Evolutionary conservation across 2,888 invertebrate genomes (phyloP).

Genomic region (Drosophila algonquin): DNA sequence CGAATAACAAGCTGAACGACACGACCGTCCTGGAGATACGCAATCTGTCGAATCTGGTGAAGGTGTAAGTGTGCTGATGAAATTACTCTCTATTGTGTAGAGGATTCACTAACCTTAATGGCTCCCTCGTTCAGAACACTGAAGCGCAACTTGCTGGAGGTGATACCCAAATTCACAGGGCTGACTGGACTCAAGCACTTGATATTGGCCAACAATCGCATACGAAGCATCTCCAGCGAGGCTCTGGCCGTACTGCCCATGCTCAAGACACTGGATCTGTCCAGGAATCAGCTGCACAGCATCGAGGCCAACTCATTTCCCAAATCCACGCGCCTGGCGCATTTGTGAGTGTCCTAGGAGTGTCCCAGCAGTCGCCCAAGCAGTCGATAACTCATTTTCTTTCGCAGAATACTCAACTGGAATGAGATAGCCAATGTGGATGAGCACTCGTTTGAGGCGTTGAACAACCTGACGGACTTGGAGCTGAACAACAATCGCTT

Average conservation of each 20-base stretch:
- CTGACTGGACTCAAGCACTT: constrained; percentile 89
- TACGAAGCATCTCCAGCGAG: constrained; percentile 91
- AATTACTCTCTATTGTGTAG: not conserved
- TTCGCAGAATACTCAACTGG: constrained; percentile 87
- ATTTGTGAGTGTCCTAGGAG: constrained; percentile 71
- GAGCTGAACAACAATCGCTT: constrained; percentile 92
- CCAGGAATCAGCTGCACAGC: constrained; percentile 84
- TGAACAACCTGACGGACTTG: constrained; percentile 89
- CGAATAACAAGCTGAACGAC: constrained; percentile 85
- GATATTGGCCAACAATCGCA: constrained; percentile 92
- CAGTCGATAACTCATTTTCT: constrained; percentile 1
- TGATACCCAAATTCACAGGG: constrained; percentile 92
- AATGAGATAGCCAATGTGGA: constrained; percentile 90
- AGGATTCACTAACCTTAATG: constrained; percentile 15
- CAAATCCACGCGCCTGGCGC: constrained; percentile 67
- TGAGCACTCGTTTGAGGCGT: constrained; percentile 89
- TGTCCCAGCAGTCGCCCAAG: not conserved
- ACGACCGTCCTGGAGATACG: constrained; percentile 84
- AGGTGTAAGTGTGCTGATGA: constrained; percentile 83
- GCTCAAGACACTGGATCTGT: constrained; percentile 83
- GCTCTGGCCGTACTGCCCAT: constrained; percentile 91
- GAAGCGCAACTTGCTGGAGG: constrained; percentile 91
- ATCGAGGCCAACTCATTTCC: constrained; percentile 85
- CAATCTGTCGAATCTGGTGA: constrained; percentile 84
- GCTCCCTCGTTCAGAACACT: constrained; percentile 83